Base-by-base conservation (phyloP, 2,888 invertebrate species). In the Embidobia sp. region DNA sequence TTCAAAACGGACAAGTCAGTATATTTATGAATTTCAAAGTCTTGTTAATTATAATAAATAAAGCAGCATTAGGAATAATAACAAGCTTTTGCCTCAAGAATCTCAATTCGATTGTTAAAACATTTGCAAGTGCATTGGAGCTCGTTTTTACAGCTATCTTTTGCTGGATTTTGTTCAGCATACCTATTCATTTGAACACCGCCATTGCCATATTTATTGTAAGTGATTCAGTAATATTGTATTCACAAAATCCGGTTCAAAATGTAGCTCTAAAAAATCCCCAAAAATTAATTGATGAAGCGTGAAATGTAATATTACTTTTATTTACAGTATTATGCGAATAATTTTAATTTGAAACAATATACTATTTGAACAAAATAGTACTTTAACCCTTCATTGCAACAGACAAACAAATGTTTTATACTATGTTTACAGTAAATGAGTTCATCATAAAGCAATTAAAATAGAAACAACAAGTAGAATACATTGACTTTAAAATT, bases 71-170 rank as follows among this genome's bases (percentile, higher is more conserved):
- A 37, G 98, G 98, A 22, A 97, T 98, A 82, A 95, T 97, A 0
- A 98, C 98, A 0, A 97, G 97, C 89, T 95, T 98, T 89, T 98
- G 98, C 87, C 91, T 98, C 16, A 96, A 96, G 88, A 96, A 95
- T 83, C 92, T 98, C 83, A 98, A 98, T 89, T 98, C 98, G 0
- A 98, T 98, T 85, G 91, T 98, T 57, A 98, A 98, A 91, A 97
- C 97, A 0, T 98, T 98, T 90, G 98, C 98, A 0, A 96, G 97
- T 90, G 98, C 97, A 8, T 90, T 98, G 82, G 98, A 98, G 87
- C 90, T 98, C 26, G 91, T 97, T 57, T 95, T 98, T 84, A 98
- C 98, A 0, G 98, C 98, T 0, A 91, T 98, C 8, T 91, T 97
- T 0, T 96, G 97, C 83, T 96, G 95, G 91, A 87, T 96, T 48